These are phyloP conservation scores for Meteorus colon DNA, from an alignment of 2,888 invertebrate genomes.

Conservation along the genomic window DNA sequence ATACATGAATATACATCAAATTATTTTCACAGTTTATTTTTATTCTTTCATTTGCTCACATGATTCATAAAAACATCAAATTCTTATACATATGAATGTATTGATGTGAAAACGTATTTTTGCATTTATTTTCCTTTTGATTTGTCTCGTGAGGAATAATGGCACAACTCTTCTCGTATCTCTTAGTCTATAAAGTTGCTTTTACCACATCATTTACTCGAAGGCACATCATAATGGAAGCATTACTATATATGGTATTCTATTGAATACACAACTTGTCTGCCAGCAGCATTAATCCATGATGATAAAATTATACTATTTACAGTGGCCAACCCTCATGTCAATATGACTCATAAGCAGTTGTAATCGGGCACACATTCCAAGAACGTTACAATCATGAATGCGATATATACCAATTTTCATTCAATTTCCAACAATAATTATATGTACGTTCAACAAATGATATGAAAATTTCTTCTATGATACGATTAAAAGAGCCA, in stretches of 20 bases:
- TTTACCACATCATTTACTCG: background rate
- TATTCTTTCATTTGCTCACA: background rate
- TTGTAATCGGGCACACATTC: background rate
- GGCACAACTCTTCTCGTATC: background rate
- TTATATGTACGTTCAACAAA: conserved; percentile 2
- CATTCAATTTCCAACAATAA: background rate
- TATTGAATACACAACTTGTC: background rate
- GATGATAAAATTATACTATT: background rate
- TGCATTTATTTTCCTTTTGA: background rate
- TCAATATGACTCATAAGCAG: background rate
- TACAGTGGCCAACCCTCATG: background rate
- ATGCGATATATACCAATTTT: background rate
- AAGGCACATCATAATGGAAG: conserved; percentile 10
- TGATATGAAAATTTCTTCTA: background rate
- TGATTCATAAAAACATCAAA: conserved; percentile 18
- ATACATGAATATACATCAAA: background rate
- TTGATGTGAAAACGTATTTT: background rate
- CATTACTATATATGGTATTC: background rate
- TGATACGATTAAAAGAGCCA: background rate
- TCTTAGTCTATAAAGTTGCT: background rate
- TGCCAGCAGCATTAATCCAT: conserved; percentile 12
- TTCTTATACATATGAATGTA: background rate
- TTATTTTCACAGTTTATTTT: background rate
- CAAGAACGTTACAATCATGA: background rate
- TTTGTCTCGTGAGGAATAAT: background rate